phyloP scores from a whole-genome alignment of 2,888 invertebrate genomes.

The Rhimphoctona megacephalus region DNA sequence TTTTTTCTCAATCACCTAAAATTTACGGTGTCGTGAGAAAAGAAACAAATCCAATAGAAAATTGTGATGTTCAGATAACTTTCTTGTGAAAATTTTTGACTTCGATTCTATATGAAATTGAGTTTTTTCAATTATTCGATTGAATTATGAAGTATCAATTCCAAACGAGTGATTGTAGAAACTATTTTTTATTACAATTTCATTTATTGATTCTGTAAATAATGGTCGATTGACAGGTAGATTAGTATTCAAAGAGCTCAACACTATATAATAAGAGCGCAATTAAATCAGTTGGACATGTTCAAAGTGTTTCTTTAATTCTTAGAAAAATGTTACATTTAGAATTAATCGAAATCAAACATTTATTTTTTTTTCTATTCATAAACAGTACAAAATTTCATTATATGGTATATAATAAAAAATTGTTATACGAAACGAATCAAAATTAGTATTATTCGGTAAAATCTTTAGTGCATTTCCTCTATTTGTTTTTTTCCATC shows the following conservation, averaged over 20 bases:
- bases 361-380: no score
- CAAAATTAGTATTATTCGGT: not conserved
- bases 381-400: no score
- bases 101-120: not conserved
- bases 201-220: not conserved
- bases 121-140: not conserved
- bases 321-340: no score
- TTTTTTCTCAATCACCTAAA: not conserved
- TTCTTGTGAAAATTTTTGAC: not conserved
- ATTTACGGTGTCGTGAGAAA: slow-evolving; percentile 47
- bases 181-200: not conserved
- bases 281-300: not conserved
- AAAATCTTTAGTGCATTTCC: not conserved
- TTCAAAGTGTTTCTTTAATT: not conserved
- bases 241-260: not conserved
- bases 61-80: not conserved
- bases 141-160: not conserved
- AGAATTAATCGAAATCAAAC: no score
- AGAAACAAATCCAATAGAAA: slow-evolving; percentile 22
- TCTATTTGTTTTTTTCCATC: not conserved
- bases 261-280: not conserved
- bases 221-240: no score
- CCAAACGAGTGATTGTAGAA: not conserved
- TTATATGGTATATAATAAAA: no score
- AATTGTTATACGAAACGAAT: no score